Base-by-base conservation (phyloP, 2,797 vertebrate species). In the Odontamblyopus lacepedii region DNA sequence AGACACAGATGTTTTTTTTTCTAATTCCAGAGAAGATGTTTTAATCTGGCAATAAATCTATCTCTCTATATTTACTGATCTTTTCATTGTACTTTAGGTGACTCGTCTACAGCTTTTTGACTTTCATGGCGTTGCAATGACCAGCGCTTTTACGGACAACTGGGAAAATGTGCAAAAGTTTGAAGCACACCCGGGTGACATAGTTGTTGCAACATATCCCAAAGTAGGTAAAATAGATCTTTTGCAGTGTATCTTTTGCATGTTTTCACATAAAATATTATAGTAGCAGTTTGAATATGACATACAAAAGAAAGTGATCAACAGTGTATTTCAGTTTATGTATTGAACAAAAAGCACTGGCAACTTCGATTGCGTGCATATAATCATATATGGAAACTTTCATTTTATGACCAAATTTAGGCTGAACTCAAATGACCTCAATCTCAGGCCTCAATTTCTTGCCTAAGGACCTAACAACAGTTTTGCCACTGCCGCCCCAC, bases 141-240 rank as follows among this genome's bases (percentile, higher is more conserved):
- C 26, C 6, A 66, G 76, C 2, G 71, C 32, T 35, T 91, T 88
- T 60, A 90, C 89, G 7, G 78, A 86, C 18, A 92, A 91, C 79
- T 93, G 91, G 90, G 86, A 92, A 30, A 87, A 89, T 0, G 0
- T 92, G 18, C 84, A 93, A 50, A 89, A 88, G 63, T 92, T 93
- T 66, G 69, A 91, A 69, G 89, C 89, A 60, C 89, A 83, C 73
- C 89, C 91, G 16, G 92, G 93, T 74, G 92, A 94, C 62, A 87
- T 68, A 35, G 16, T 93, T 0, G 78, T 67, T 23, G 66, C 66
- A 67, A 67, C 66, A 53, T 67, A 92, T 38, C 92, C 90, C 2
- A 94, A 93, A 91, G 89, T 91, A 85, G 92, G 91, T 55, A 68
- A 56, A 23, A 27, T 27, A 26, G 7, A 23, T 29, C 38, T 27